Evolutionary conservation across 2,797 vertebrate genomes (phyloP), one percentile per base, ranked within the genome.

Genomic region (Melanotaenia parkinsoni): DNA sequence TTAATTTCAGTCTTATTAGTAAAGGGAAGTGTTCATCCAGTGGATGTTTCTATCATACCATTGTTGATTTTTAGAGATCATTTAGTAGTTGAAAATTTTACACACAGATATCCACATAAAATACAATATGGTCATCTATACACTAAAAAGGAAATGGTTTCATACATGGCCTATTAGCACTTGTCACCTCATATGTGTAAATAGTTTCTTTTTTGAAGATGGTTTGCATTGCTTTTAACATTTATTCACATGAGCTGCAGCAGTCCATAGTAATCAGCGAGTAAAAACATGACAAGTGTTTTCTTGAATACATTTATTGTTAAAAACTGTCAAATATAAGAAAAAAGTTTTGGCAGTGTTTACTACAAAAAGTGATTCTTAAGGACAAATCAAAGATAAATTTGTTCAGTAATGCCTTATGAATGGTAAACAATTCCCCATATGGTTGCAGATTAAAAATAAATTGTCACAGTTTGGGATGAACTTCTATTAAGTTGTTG

Each of bases 291-390:
- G 62, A 58, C 32, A 68, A 57, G n/a, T 0, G 1, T 67, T 65
- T 56, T 76, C 79, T 80, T 79, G 3, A 54, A 72, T 79, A 90
- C 89, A 91, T 93, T 91, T 93, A 92, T 91, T 93, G 76, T 88
- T 91, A 74, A 84, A 81, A 78, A 72, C 51, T 79, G 85, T 81
- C 58, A 87, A 79, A 82, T 80, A 67, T 89, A 86, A 89, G 73
- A 81, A 81, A 88, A 69, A 79, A 72, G 83, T 30, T 77, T 75
- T 87, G 84, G 86, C 84, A 88, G 89, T 88, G 85, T 85, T 83
- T 3, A 88, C 90, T 92, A 92, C 74, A 91, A 91, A 91, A 88
- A 76, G 11, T 30, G 45, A 30, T 1, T 68, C 32, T 33, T 78
- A 70, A 63, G 22, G 65, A 74, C 69, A 86, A 79, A 85, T 76